Base-by-base conservation (phyloP, 1,140 invertebrate species). In the Lutraria rhynchaena region DNA sequence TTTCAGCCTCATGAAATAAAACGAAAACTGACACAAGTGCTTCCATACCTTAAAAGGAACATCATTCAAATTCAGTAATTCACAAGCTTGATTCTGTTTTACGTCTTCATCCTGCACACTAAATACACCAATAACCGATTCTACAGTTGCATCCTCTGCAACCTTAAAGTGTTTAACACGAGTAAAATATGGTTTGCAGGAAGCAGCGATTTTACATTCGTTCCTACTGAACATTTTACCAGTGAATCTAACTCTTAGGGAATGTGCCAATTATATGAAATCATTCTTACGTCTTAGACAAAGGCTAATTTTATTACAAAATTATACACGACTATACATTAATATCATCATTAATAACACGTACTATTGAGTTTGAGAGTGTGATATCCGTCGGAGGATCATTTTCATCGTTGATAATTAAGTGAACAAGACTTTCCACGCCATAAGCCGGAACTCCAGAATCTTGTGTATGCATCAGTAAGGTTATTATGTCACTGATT, bases 21-120 rank as follows among this genome's bases (percentile, higher is more conserved):
- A n/a, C n/a, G n/a, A n/a, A n/a, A n/a, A n/a, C n/a, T n/a, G n/a
- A n/a, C n/a, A n/a, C n/a, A n/a, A n/a, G n/a, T n/a, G n/a, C n/a
- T n/a, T n/a, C n/a, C n/a, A n/a, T 74, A 89, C 87, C 73, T 87
- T 85, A 46, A 89, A 88, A 5, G 88, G 88, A 5, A 86, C 86
- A 57, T 65, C 70, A 22, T 65, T 37, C 15, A 83, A 35, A 51
- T 88, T 88, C 19, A 74, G 61, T 5, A 89, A 69, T 53, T 75
- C 70, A 83, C 86, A 89, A 0, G 63, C 49, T 35, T 89, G 86
- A 24, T 44, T 41, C 67, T 86, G 84, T 33, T 73, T 51, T 22
- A 60, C 24, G 46, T 89, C 88, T 53, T 87, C 78, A 57, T 89
- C 88, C n/a, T 24, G 33, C 46, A 89, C 84, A 35, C 60, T 57